Evolutionary conservation across 2,888 invertebrate species (phyloP).

Genomic region (Hydrotaea cyrtoneurina): DNA sequence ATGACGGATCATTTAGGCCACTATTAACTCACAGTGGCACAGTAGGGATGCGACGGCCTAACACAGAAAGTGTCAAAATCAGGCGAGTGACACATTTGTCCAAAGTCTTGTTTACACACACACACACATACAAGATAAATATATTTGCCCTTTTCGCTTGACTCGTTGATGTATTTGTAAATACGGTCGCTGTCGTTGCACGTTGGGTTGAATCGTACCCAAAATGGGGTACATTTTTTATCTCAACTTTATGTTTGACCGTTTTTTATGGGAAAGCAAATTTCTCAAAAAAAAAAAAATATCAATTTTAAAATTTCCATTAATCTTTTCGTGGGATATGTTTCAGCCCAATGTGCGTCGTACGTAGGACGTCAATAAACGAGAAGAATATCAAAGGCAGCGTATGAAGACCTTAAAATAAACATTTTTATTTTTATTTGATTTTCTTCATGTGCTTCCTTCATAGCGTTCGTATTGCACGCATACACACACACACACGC

Average conservation of each 20-base stretch:
- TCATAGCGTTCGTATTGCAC: not conserved
- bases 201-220: not conserved
- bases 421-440: conserved; percentile 39
- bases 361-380: not conserved
- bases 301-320: no score
- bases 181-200: not conserved
- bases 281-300: no score
- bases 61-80: conserved; percentile 19
- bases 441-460: not conserved
- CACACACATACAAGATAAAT: not conserved
- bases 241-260: no score
- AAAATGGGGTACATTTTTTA: no score
- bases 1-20: not conserved
- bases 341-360: no score
- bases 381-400: not conserved
- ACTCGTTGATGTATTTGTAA: not conserved
- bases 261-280: no score
- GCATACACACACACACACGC: not conserved
- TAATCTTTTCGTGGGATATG: no score
- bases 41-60: not conserved
- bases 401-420: conserved; percentile 32
- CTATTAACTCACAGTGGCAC: not conserved
- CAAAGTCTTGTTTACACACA: not conserved
- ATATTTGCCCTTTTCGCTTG: conserved; percentile 9
- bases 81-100: conserved; percentile 19